Percentiles rank a stretch among this genome's conserved stretches.
These are phyloP conservation scores for Meteorus colon DNA, from an alignment of 2,888 invertebrate species.

Conservation along the genomic window DNA sequence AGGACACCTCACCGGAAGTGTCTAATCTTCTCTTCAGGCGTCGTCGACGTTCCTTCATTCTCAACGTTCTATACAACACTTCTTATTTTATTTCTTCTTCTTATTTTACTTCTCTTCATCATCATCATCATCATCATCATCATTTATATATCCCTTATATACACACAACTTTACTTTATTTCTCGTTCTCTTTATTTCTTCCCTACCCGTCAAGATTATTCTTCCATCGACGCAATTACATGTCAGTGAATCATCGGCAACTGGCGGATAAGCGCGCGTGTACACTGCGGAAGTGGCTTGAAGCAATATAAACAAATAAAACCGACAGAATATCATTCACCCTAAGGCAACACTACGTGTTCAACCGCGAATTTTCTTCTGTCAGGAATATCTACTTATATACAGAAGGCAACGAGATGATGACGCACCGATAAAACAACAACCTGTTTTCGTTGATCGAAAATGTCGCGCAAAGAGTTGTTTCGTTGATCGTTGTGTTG, in stretches of 20 bases:
- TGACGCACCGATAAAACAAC: conserved; percentile 11
- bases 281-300: conserved; percentile 31
- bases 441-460: conserved; percentile 24
- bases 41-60: conserved; percentile 46
- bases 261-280: conserved; percentile 14
- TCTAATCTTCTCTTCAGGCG: conserved; percentile 50
- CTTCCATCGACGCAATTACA: conserved; percentile 39
- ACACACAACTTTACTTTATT: conserved; percentile 6
- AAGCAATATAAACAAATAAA: conserved; percentile 33
- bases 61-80: conserved; percentile 21
- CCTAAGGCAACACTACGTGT: conserved; percentile 22
- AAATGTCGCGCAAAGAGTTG: conserved; percentile 10
- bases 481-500: background rate
- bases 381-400: background rate
- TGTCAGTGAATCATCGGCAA: conserved; percentile 52
- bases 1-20: conserved; percentile 49
- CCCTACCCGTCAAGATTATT: conserved; percentile 29
- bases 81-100: conserved; percentile 16
- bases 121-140: conserved; percentile 21
- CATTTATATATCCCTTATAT: conserved; percentile 14
- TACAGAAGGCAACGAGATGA: conserved; percentile 10
- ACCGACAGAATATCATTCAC: conserved; percentile 22
- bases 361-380: conserved; percentile 33
- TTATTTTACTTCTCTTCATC: conserved; percentile 16
- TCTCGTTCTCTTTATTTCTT: conserved; percentile 35